Evolutionary conservation across 1,140 invertebrate genomes (phyloP).

Genomic region (Drosophila elegans): DNA sequence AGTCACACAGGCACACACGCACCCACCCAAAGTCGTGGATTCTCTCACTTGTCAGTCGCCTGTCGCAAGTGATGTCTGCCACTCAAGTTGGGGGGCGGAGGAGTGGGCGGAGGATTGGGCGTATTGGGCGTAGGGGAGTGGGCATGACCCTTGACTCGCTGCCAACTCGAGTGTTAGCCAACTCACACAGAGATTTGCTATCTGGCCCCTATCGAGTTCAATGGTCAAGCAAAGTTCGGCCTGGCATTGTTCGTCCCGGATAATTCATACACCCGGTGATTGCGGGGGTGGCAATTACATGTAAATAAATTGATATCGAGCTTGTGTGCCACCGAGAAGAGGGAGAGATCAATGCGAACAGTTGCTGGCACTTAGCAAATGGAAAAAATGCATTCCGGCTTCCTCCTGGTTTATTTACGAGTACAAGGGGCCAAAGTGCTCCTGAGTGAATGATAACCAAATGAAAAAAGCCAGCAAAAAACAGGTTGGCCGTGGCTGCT

Average conservation of each 20-base stretch:
- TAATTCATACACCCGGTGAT: constrained; percentile 22
- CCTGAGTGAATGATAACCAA: constrained; percentile 32
- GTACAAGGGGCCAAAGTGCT: constrained; percentile 64
- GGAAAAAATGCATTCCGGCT: constrained; percentile 71
- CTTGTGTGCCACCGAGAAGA: constrained; percentile 8
- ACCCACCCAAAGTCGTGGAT: constrained; percentile 31
- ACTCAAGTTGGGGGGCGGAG: constrained; percentile 44
- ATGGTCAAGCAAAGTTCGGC: constrained; percentile 63
- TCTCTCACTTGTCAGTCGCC: constrained; percentile 70
- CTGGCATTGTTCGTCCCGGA: constrained; percentile 26
- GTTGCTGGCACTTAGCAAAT: constrained; percentile 72
- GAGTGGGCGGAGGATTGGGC: neutral
- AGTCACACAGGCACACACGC: constrained; percentile 25
- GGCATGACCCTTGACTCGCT: constrained; percentile 61
- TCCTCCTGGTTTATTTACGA: constrained; percentile 74
- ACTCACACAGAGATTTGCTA: constrained; percentile 53
- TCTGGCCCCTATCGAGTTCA: constrained; percentile 56
- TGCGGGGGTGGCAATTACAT: constrained; percentile 41
- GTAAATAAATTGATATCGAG: constrained; percentile 73
- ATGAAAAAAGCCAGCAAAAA: constrained; percentile 25
- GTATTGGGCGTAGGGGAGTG: constrained; percentile 13
- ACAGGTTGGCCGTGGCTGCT: neutral
- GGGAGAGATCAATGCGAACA: constrained; percentile 64
- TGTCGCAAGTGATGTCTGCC: constrained; percentile 77
- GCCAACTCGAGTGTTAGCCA: constrained; percentile 55